phyloP scores from a whole-genome alignment of 1,140 invertebrate species.

The Leguminivora glycinivorella region DNA sequence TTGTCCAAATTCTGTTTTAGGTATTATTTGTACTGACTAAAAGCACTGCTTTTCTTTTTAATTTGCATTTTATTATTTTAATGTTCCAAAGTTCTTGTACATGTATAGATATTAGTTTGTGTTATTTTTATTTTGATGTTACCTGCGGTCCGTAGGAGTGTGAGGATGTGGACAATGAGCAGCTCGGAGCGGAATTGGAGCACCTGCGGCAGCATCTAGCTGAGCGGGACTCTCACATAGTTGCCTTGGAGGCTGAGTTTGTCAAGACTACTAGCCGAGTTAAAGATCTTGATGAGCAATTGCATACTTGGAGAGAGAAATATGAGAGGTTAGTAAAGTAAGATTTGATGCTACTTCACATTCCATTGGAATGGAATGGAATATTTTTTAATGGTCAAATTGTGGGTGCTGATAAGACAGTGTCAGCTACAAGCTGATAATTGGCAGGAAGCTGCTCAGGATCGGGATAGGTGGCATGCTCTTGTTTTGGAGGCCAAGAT shows the following conservation, averaged over 20 bases:
- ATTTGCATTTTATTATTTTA: slow-evolving; percentile 53
- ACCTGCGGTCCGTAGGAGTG: slow-evolving; percentile 65
- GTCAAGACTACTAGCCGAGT: slow-evolving; percentile 88
- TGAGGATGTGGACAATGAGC: slow-evolving; percentile 79
- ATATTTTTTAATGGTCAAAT: too few relatives aligned
- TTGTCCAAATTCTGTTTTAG: slow-evolving; percentile 23
- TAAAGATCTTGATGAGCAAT: slow-evolving; percentile 90
- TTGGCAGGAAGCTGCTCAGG: too few relatives aligned
- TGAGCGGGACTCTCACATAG: slow-evolving; percentile 90
- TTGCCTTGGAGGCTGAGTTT: slow-evolving; percentile 92
- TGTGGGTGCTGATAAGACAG: too few relatives aligned
- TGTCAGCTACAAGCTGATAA: too few relatives aligned
- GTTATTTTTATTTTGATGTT: slow-evolving; percentile 12
- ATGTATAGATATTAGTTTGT: background rate
- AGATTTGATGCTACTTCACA: too few relatives aligned
- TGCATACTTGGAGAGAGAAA: slow-evolving; percentile 93
- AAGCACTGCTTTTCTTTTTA: slow-evolving; percentile 58
- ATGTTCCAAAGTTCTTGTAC: slow-evolving; percentile 42
- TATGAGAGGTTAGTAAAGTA: slow-evolving; percentile 84
- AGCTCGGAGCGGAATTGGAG: slow-evolving; percentile 92
- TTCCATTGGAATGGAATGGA: too few relatives aligned
- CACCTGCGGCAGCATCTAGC: slow-evolving; percentile 89
- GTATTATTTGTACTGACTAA: slow-evolving; percentile 18
- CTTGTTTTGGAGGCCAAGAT: too few relatives aligned
- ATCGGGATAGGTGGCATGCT: too few relatives aligned